phyloP scores from a whole-genome alignment of 1,140 invertebrate species.

The Pachypeltis micranthus region DNA sequence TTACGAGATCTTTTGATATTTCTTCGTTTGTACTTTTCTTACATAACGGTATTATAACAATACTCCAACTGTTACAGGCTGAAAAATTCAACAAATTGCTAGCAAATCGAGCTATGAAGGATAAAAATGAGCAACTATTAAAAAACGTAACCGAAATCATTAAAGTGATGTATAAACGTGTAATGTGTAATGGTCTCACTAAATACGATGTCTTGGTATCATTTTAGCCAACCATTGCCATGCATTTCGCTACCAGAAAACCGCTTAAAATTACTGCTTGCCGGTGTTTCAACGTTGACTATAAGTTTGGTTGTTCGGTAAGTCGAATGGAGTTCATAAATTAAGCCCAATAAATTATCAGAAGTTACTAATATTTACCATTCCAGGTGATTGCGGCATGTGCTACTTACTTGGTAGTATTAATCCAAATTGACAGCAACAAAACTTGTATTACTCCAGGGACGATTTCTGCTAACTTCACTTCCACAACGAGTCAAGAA shows the following conservation, averaged over 20 bases:
- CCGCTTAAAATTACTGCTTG: neutral
- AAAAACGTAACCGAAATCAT: neutral
- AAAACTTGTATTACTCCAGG: neutral
- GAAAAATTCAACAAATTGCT: constrained; percentile 1
- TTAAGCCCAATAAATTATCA: neutral
- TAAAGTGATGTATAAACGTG: neutral
- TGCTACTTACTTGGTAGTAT: neutral
- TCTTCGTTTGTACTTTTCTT: no score
- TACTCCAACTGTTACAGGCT: neutral
- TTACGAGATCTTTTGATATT: no score
- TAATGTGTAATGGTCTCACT: neutral
- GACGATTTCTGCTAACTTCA: neutral
- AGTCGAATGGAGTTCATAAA: neutral
- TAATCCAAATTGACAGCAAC: neutral
- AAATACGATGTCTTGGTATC: neutral
- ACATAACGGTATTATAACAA: neutral
- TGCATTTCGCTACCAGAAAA: neutral
- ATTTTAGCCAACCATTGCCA: neutral
- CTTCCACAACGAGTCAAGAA: neutral
- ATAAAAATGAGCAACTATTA: neutral
- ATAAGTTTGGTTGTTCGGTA: neutral
- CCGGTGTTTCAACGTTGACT: neutral
- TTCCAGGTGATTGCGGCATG: neutral
- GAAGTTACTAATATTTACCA: neutral
- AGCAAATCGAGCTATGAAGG: neutral